These are phyloP conservation scores for Tryphoninae sp. DNA, from an alignment of 2,888 invertebrate genomes.

Conservation along the genomic window DNA sequence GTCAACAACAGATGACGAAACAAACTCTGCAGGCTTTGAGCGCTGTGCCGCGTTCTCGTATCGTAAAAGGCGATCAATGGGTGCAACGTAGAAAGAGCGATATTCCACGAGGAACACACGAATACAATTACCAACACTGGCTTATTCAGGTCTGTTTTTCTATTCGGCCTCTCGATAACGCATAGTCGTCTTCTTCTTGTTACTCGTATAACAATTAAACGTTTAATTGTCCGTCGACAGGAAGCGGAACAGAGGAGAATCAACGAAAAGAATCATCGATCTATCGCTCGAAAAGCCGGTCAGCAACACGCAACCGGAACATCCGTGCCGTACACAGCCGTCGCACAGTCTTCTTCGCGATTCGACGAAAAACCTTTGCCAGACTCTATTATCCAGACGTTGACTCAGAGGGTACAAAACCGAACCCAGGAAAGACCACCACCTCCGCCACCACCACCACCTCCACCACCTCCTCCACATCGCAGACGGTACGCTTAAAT, in stretches of 20 bases:
- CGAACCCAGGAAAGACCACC: constrained; percentile 80
- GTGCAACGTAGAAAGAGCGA: constrained; percentile 85
- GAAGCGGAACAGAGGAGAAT: constrained; percentile 94
- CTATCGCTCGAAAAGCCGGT: constrained; percentile 74
- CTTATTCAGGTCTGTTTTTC: constrained; percentile 87
- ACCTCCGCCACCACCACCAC: constrained; percentile 69
- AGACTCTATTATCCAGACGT: constrained; percentile 87
- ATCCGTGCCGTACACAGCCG: constrained; percentile 76
- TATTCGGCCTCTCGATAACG: background rate
- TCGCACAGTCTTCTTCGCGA: constrained; percentile 75
- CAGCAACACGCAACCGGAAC: constrained; percentile 81
- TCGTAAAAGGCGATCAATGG: constrained; percentile 88
- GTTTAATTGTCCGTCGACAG: constrained; percentile 79
- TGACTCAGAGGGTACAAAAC: constrained; percentile 88
- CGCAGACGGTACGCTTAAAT: constrained; percentile 81
- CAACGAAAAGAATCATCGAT: constrained; percentile 84
- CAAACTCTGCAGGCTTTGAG: constrained; percentile 88
- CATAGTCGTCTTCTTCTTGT: too few species aligned
- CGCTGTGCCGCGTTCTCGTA: constrained; percentile 89
- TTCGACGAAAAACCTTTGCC: constrained; percentile 85
- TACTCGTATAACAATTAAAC: too few species aligned
- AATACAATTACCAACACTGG: constrained; percentile 93
- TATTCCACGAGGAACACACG: constrained; percentile 78
- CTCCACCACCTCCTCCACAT: constrained; percentile 46
- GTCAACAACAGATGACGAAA: constrained; percentile 87